Evolutionary conservation across 2,113 vertebrate genomes (phyloP).

Genomic region (Sisor rabdophorus): DNA sequence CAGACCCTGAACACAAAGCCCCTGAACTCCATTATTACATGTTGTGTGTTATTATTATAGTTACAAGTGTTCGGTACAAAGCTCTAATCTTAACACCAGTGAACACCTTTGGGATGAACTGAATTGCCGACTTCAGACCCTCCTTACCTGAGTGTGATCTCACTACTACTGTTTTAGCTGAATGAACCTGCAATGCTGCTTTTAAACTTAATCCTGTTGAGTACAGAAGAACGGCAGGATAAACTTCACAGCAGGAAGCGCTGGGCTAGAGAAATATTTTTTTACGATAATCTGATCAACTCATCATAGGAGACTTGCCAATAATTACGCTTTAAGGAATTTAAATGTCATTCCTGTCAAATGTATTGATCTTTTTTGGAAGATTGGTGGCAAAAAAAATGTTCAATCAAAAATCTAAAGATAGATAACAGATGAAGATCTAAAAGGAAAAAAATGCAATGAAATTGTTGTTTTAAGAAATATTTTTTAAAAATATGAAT

Average conservation of each 20-base stretch:
- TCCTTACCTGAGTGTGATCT: no score
- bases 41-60: no score
- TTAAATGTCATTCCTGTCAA: conserved; percentile 3
- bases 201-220: conserved; percentile 44
- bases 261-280: conserved; percentile 30
- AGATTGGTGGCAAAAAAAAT: neutral
- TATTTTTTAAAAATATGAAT: no score
- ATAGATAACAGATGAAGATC: conserved; percentile 17
- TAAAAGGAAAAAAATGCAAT: neutral
- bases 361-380: conserved; percentile 26
- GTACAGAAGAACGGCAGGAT: conserved; percentile 16
- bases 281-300: conserved; percentile 41
- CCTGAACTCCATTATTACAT: no score
- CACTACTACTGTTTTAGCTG: no score
- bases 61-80: no score
- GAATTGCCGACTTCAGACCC: no score
- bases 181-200: conserved; percentile 20
- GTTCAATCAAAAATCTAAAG: conserved; percentile 12
- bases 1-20: no score
- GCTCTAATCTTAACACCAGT: no score
- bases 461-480: no score
- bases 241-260: conserved; percentile 22
- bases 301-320: neutral
- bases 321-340: conserved; percentile 11
- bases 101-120: no score